Evolutionary conservation across 2,113 vertebrate genomes (phyloP), one percentile per base, ranked within the genome.

Genomic region (Pygoscelis adeliae): DNA sequence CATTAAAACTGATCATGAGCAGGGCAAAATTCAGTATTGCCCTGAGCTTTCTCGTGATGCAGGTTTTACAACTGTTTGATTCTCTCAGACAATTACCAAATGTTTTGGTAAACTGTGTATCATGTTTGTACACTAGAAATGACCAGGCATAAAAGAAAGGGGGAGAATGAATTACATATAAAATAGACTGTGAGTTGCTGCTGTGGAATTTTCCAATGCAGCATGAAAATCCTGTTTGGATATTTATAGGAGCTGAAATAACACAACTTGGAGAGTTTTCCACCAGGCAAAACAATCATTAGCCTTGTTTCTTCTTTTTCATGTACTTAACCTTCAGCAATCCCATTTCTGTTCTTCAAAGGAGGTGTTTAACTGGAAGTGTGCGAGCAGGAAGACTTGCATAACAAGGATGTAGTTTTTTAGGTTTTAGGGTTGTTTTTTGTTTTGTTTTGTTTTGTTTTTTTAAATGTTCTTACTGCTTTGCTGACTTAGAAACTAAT

Each of bases 151-250:
- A 83, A 87, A 92, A 72, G 67, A 80, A 83, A 63, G 29, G 17
- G 8, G 10, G 12, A 9, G 9, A 30, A 70, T 40, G 59, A 87
- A 78, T 92, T 82, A 71, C 6, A 0, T 79, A 29, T 67, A 36
- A 84, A 95, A 93, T 16, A 89, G 61, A 56, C 62, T 71, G 40
- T 62, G 79, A 79, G 44, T 32, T 2, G 11, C 61, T 95, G 36
- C 66, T 87, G 65, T 4, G 72, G 90, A 97, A 95, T 95, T 96
- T 96, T 97, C 89, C 89, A 79, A n/a, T 76, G 59, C 89, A 94
- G 81, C 94, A 93, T 89, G 90, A 93, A 96, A 96, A 97, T 95
- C 86, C 65, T 82, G n/a, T 95, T 93, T 87, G 70, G 86, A 65
- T 92, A 82, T 87, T 94, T 90, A 95, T 87, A 95, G 81, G 69